A percentile compares a stretch with the other conserved stretches of the same genome.
phyloP scores from a whole-genome alignment of 2,797 vertebrate species.

The Ataeniobius toweri region DNA sequence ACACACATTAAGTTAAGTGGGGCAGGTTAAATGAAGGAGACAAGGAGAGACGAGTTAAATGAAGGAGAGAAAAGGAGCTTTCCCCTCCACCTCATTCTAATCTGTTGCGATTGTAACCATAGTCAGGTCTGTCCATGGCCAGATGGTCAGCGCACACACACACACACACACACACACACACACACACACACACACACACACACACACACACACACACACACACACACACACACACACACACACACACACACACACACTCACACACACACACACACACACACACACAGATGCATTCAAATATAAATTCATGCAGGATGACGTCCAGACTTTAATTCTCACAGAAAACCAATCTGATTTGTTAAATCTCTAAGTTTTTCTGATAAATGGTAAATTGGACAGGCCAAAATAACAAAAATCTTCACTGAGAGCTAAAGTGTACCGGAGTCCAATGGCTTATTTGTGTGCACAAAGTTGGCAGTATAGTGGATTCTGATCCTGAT shows the following conservation, averaged over 20 bases:
- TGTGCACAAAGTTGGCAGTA: too few relatives aligned
- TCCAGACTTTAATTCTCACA: constrained; percentile 40
- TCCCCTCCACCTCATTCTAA: constrained; percentile 74
- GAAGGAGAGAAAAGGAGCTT: constrained; percentile 75
- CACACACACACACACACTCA: too few relatives aligned
- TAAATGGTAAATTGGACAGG: constrained; percentile 21
- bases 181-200: constrained; percentile 24
- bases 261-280: constrained; percentile 9
- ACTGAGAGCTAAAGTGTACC: too few relatives aligned
- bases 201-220: constrained; percentile 21
- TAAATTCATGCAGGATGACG: constrained; percentile 11
- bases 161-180: constrained; percentile 12
- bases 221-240: neutral
- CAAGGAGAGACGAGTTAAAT: constrained; percentile 74
- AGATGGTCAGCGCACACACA: constrained; percentile 62
- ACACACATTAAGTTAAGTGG: constrained; percentile 38
- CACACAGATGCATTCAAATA: constrained; percentile 16
- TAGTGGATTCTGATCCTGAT: too few relatives aligned
- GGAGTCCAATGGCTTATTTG: too few relatives aligned
- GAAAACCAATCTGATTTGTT: constrained; percentile 40
- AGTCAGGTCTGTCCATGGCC: constrained; percentile 61
- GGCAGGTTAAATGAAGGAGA: constrained; percentile 75
- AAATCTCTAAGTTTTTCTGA: constrained; percentile 28
- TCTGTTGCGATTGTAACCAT: constrained; percentile 72
- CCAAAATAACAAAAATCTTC: too few relatives aligned